These are phyloP conservation scores for Eilema depressum DNA, from an alignment of 2,888 invertebrate genomes.

Conservation along the genomic window DNA sequence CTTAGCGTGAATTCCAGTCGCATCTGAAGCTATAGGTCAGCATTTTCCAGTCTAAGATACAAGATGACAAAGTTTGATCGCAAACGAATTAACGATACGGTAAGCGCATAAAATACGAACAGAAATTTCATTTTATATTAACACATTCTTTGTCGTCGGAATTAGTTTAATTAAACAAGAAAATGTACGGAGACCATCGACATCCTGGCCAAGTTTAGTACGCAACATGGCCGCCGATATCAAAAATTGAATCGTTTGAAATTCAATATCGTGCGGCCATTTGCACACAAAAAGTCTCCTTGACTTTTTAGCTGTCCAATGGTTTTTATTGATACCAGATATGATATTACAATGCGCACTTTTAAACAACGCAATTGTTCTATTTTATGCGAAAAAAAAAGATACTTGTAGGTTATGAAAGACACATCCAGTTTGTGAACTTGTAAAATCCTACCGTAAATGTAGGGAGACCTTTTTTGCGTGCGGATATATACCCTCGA, in stretches of 20 bases:
- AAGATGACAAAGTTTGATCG: neutral
- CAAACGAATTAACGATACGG: neutral
- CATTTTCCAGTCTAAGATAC: too few species aligned
- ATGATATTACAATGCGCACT: neutral
- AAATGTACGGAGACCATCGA: neutral
- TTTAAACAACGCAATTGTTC: neutral
- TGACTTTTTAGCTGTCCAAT: neutral
- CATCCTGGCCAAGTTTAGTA: neutral
- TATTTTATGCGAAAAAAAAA: neutral
- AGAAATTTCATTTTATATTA: neutral
- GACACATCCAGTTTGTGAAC: neutral
- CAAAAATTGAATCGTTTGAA: neutral
- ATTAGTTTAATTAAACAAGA: neutral
- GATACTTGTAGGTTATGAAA: neutral
- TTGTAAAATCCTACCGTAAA: too few species aligned
- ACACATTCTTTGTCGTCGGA: neutral
- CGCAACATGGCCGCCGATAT: neutral
- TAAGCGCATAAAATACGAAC: neutral
- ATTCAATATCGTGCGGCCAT: constrained; percentile 1
- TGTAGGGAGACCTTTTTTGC: too few species aligned
- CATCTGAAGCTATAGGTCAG: too few species aligned
- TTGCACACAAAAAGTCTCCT: neutral
- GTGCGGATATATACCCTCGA: too few species aligned
- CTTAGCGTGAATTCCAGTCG: too few species aligned
- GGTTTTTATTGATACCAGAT: neutral